phyloP scores from a whole-genome alignment of 1,140 invertebrate species.

The Antheraea pernyi region DNA sequence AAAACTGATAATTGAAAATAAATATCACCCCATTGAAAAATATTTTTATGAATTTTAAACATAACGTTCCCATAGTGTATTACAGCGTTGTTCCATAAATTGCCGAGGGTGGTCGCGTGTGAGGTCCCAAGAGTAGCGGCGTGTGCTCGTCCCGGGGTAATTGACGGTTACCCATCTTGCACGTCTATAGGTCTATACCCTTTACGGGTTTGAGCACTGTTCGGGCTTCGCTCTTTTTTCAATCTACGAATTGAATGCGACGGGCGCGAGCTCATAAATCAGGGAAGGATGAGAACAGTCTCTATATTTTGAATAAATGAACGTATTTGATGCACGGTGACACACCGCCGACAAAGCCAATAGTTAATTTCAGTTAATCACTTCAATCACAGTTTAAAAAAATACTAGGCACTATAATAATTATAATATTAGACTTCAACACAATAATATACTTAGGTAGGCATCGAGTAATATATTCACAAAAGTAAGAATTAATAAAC shows the following conservation, averaged over 20 bases:
- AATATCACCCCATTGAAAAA: conserved; percentile 16
- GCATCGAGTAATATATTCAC: too few species aligned
- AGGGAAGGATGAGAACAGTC: neutral
- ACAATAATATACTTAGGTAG: too few species aligned
- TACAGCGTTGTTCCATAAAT: conserved; percentile 52
- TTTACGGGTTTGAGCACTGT: conserved; percentile 30
- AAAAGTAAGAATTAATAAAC: too few species aligned
- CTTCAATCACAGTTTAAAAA: too few species aligned
- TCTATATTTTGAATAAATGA: too few species aligned
- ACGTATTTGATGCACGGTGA: too few species aligned
- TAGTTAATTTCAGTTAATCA: too few species aligned
- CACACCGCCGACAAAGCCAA: too few species aligned
- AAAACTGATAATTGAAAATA: neutral
- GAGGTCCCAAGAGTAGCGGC: conserved; percentile 55
- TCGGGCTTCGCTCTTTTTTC: conserved; percentile 49
- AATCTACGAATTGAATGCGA: conserved; percentile 64
- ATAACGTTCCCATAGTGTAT: conserved; percentile 14
- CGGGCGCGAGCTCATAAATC: conserved; percentile 25
- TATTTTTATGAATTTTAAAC: conserved; percentile 30
- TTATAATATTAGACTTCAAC: too few species aligned
- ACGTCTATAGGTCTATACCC: conserved; percentile 3
- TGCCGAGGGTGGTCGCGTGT: conserved; percentile 62
- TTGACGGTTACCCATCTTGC: conserved; percentile 46
- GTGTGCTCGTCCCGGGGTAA: conserved; percentile 56
- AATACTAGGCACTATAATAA: too few species aligned